Percentiles rank a stretch among this genome's conserved stretches.
These are phyloP conservation scores for Arge pagana DNA, from an alignment of 2,888 invertebrate genomes.

Conservation along the genomic window DNA sequence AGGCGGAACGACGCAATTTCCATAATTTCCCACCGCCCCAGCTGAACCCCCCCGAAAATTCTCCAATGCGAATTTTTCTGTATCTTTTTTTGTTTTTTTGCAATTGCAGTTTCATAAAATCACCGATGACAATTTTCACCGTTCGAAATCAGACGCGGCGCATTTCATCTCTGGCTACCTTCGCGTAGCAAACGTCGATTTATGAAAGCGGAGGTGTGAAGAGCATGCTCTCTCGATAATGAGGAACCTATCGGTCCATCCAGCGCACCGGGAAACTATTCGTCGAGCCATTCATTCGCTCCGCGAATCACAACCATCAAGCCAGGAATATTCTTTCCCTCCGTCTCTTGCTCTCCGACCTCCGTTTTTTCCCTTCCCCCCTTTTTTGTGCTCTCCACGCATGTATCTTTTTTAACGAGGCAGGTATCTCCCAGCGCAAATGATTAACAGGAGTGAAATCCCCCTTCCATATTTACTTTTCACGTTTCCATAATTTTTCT, in stretches of 20 bases:
- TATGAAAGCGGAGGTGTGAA: too few relatives aligned
- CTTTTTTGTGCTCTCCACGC: background rate
- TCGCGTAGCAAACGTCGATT: too few relatives aligned
- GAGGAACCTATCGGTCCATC: constrained; percentile 46
- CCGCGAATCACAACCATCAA: constrained; percentile 36
- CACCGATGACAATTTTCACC: background rate
- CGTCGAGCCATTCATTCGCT: constrained; percentile 24
- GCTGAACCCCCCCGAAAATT: constrained; percentile 22
- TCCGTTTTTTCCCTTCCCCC: background rate
- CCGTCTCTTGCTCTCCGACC: too few relatives aligned
- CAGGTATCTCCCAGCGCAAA: too few relatives aligned
- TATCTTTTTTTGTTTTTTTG: constrained; percentile 43
- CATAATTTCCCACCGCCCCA: constrained; percentile 24
- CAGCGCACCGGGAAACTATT: too few relatives aligned
- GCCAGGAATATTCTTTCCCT: constrained; percentile 23
- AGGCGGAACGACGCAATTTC: constrained; percentile 12
- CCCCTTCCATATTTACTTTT: too few relatives aligned
- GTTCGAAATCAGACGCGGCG: background rate
- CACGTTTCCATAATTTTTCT: too few relatives aligned
- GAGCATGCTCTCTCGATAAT: constrained; percentile 47
- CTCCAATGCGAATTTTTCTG: constrained; percentile 20
- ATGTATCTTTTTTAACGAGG: too few relatives aligned
- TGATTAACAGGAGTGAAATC: too few relatives aligned
- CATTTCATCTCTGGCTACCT: too few relatives aligned
- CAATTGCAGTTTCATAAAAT: constrained; percentile 28